Percentiles rank a stretch among this genome's conserved stretches.
Evolutionary conservation across 2,113 vertebrate genomes (phyloP).

Genomic region (Microcebus murinus): DNA sequence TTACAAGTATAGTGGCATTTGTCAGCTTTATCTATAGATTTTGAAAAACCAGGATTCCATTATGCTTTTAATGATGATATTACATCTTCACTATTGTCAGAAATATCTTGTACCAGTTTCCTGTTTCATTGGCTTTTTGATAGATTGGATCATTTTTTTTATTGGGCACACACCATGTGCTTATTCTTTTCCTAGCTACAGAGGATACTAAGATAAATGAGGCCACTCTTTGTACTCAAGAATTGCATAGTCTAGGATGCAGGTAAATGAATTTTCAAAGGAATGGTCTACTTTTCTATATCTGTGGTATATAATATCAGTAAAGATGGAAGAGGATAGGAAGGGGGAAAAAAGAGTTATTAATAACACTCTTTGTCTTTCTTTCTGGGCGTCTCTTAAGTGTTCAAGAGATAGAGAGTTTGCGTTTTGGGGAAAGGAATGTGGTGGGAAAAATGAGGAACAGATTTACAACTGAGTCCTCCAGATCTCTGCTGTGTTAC

Average conservation of each 20-base stretch:
- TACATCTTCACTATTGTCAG: background rate
- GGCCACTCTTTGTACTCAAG: background rate
- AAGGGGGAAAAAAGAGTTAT: background rate
- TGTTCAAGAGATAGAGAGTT: background rate
- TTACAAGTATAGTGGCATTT: background rate
- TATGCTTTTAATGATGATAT: slow-evolving; percentile 14
- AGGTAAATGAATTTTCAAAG: background rate
- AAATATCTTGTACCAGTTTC: background rate
- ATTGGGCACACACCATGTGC: background rate
- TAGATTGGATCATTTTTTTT: background rate
- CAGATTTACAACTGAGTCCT: background rate
- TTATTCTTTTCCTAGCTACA: background rate
- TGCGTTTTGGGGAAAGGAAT: background rate
- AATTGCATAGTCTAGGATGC: background rate
- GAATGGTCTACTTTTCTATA: background rate
- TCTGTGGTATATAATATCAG: background rate
- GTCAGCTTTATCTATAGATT: background rate
- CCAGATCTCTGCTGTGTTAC: background rate
- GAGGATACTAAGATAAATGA: background rate
- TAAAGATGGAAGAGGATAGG: background rate
- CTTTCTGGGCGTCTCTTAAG: background rate
- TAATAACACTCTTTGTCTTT: background rate
- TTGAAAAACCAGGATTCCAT: background rate
- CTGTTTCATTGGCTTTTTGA: background rate
- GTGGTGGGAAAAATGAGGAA: background rate